phyloP scores from a whole-genome alignment of 2,113 vertebrate genomes.

The Anas platyrhynchos region DNA sequence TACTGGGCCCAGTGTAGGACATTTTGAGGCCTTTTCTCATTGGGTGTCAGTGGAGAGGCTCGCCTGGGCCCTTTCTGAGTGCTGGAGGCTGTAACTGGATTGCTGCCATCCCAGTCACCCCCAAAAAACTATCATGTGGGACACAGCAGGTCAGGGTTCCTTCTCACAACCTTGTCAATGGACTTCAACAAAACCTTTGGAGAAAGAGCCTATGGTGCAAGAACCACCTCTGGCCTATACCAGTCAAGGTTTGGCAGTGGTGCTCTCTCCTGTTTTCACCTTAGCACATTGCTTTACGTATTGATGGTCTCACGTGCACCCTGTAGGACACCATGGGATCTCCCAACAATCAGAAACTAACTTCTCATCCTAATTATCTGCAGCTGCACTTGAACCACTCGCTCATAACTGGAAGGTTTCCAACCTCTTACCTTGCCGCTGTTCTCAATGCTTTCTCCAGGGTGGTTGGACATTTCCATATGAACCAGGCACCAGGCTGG shows the following conservation, averaged over 20 bases:
- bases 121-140: accelerated
- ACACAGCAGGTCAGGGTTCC: not conserved
- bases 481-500: not conserved
- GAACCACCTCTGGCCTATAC: not conserved
- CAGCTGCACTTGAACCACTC: not conserved
- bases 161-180: not conserved
- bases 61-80: not conserved
- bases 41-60: not conserved
- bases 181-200: not conserved
- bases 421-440: not conserved
- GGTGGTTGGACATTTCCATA: not conserved
- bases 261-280: not conserved
- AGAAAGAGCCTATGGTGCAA: not conserved
- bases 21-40: not conserved
- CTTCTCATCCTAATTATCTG: not conserved
- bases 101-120: not conserved
- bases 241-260: not conserved
- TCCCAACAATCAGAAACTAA: not conserved
- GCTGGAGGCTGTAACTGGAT: not conserved
- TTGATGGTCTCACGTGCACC: not conserved
- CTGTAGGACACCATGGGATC: not conserved
- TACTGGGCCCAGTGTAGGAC: not conserved
- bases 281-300: not conserved
- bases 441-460: not conserved
- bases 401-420: not conserved